phyloP scores from a whole-genome alignment of 2,113 vertebrate genomes.

The Eurypyga helias region DNA sequence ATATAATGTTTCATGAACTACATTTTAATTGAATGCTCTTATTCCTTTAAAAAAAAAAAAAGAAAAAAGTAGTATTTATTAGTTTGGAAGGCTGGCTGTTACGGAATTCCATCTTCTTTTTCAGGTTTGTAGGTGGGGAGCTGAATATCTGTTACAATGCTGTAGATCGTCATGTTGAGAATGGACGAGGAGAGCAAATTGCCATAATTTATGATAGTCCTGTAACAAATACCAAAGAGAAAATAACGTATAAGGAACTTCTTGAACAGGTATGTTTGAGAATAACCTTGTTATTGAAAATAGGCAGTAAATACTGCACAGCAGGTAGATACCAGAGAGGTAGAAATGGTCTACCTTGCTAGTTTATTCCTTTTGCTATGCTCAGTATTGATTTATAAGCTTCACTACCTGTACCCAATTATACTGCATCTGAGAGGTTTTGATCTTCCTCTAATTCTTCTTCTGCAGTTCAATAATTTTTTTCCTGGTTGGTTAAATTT shows the following conservation, averaged over 20 bases:
- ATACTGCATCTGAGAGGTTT: neutral
- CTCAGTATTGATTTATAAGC: neutral
- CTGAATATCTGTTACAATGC: conserved; percentile 96
- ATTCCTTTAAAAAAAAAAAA: neutral
- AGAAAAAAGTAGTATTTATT: neutral
- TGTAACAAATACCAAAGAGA: conserved; percentile 86
- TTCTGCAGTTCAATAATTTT: neutral
- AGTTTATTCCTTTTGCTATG: neutral
- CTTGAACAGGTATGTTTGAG: conserved; percentile 85
- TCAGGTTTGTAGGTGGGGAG: conserved; percentile 92
- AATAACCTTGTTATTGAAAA: neutral
- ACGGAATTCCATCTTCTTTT: conserved; percentile 25
- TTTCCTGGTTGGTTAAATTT: neutral
- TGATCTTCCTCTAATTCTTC: neutral
- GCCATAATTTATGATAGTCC: conserved; percentile 96
- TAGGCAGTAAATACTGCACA: neutral
- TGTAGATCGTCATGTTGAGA: conserved; percentile 91
- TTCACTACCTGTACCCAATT: neutral
- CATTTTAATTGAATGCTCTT: neutral
- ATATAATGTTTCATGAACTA: neutral
- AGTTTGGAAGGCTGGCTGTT: neutral
- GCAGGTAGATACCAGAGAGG: neutral
- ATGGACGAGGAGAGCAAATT: conserved; percentile 84
- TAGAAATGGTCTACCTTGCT: neutral
- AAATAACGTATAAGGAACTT: conserved; percentile 87